Percentiles rank a stretch among this genome's conserved stretches.
phyloP scores from a whole-genome alignment of 1,140 invertebrate species.

The Hormaphis cornu region DNA sequence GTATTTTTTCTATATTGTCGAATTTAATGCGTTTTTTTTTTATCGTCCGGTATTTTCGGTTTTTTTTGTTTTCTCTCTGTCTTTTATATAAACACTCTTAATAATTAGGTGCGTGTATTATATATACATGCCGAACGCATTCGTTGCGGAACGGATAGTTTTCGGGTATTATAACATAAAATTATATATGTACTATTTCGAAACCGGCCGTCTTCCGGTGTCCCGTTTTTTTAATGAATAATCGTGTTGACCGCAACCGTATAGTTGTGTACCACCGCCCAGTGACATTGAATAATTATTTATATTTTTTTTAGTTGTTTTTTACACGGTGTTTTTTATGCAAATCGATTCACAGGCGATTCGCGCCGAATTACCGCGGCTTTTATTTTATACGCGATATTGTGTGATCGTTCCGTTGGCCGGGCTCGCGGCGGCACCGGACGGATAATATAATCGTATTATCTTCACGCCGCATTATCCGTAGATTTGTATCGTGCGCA shows the following conservation, averaged over 20 bases:
- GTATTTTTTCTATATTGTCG: no score
- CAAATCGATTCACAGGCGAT: background rate
- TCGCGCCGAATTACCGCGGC: background rate
- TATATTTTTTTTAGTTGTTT: background rate
- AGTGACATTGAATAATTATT: slow-evolving; percentile 16
- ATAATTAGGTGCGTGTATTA: no score
- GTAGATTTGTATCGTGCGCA: no score
- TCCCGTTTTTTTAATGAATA: background rate
- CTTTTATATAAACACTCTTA: no score
- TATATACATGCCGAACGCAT: background rate
- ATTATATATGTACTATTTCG: no score
- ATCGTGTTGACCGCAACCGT: background rate
- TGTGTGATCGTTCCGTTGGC: no score
- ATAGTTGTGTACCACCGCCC: no score
- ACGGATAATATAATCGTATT: background rate
- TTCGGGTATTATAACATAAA: no score
- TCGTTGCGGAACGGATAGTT: background rate
- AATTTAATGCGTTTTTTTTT: no score
- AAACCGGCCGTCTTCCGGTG: slow-evolving; percentile 8
- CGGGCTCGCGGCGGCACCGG: background rate
- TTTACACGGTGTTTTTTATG: background rate
- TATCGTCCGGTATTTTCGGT: no score
- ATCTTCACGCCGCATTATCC: background rate
- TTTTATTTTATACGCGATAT: background rate
- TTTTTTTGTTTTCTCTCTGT: no score